A percentile compares a stretch with the other conserved stretches of the same genome.
These are phyloP conservation scores for Nomia melanderi DNA, from an alignment of 1,140 invertebrate genomes.

Conservation along the genomic window DNA sequence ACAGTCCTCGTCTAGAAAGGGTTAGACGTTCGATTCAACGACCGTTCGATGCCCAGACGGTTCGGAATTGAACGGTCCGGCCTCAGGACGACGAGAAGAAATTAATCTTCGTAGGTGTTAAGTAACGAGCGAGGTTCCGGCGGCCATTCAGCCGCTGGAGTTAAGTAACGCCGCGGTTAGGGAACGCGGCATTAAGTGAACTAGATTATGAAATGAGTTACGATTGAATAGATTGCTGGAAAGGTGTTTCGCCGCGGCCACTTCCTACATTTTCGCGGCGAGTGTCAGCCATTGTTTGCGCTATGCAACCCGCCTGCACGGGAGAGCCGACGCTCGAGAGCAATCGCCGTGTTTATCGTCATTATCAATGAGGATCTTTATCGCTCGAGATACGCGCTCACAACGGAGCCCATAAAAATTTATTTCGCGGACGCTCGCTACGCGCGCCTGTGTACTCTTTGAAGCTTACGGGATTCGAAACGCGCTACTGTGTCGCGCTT, in stretches of 20 bases:
- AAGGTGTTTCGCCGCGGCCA: slow-evolving; percentile 24
- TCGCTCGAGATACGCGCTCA: slow-evolving; percentile 21
- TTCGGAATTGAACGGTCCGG: not conserved
- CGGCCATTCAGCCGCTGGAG: not conserved
- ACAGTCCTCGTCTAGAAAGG: too few relatives aligned
- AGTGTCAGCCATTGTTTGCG: not conserved
- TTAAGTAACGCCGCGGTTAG: slow-evolving; percentile 11
- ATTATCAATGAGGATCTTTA: slow-evolving; percentile 45
- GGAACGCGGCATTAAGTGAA: slow-evolving; percentile 3
- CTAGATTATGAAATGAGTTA: slow-evolving; percentile 30
- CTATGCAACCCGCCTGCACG: not conserved
- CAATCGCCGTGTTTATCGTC: slow-evolving; percentile 23
- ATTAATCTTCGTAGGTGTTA: not conserved
- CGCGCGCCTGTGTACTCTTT: not conserved
- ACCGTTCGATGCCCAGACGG: not conserved
- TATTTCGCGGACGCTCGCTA: not conserved
- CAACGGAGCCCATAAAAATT: slow-evolving; percentile 3
- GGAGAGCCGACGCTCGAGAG: not conserved
- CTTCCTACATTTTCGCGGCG: slow-evolving; percentile 16
- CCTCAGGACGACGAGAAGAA: not conserved
- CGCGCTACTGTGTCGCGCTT: not conserved
- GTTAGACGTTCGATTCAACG: too few relatives aligned
- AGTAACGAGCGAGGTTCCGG: not conserved
- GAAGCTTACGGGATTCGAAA: not conserved
- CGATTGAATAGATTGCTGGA: slow-evolving; percentile 15